phyloP scores from a whole-genome alignment of 2,113 vertebrate species.

The Hiodon alosoides region DNA sequence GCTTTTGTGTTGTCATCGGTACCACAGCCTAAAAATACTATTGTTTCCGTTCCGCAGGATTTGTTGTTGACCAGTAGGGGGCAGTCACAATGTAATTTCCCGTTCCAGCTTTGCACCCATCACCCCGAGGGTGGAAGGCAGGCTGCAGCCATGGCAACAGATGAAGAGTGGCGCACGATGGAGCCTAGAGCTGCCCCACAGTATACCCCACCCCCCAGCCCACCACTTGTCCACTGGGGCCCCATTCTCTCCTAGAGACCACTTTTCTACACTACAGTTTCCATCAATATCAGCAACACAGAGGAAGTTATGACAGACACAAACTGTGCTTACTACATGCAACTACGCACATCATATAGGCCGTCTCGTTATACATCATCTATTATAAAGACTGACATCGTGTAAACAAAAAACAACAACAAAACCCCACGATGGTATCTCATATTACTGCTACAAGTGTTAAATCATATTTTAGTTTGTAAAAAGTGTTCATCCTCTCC shows the following conservation, averaged over 20 bases:
- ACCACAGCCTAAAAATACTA: not conserved
- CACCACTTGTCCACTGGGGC: not conserved
- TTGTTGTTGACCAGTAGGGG: constrained; percentile 25
- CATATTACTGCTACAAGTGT: not conserved
- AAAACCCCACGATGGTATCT: not conserved
- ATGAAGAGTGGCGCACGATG: constrained; percentile 8
- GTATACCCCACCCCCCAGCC: not conserved
- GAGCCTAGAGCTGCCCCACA: not conserved
- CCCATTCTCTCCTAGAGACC: not conserved
- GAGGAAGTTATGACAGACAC: not conserved
- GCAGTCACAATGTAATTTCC: constrained; percentile 37
- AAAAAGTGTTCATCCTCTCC: not conserved
- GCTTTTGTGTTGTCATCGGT: not conserved
- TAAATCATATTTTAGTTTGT: not conserved
- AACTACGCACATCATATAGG: not conserved
- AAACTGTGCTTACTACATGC: not conserved
- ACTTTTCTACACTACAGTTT: not conserved
- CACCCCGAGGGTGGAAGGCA: constrained; percentile 32
- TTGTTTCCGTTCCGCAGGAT: constrained; percentile 40
- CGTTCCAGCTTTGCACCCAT: constrained; percentile 39
- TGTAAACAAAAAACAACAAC: not conserved
- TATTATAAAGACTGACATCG: not conserved
- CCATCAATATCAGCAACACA: not conserved
- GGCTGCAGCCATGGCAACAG: constrained; percentile 32
- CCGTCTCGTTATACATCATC: not conserved